Evolutionary conservation across 35 echinoderm and acorn worm genomes (phyloP).

Genomic region (Acanthaster planci): DNA sequence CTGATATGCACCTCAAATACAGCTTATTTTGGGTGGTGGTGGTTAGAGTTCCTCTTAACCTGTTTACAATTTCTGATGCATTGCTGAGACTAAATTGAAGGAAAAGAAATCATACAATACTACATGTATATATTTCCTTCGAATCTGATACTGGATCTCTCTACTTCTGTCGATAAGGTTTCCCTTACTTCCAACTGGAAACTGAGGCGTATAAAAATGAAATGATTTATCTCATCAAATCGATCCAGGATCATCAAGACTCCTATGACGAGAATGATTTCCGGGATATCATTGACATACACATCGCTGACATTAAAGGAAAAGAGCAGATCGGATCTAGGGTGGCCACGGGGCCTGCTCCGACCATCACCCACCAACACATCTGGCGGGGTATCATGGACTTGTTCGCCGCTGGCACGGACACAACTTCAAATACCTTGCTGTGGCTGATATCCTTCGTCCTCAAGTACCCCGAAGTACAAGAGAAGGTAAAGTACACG

Average conservation of each 20-base stretch:
- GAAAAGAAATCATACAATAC: no score
- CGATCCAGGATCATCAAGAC: background rate
- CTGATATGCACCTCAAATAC: no score
- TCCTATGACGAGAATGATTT: background rate
- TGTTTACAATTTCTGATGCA: no score
- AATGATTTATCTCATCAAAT: background rate
- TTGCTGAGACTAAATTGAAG: no score
- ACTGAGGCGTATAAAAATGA: background rate
- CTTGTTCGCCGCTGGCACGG: conserved; percentile 64
- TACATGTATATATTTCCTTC: no score
- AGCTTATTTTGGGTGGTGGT: no score
- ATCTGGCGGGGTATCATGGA: conserved; percentile 46
- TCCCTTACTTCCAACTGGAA: no score
- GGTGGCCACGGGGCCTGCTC: no score
- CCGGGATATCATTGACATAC: background rate
- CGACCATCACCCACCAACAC: background rate
- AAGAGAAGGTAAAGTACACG: conserved; percentile 42
- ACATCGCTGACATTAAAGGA: background rate
- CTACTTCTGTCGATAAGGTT: background rate
- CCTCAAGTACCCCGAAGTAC: conserved; percentile 44
- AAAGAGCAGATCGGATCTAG: background rate
- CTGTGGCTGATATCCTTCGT: conserved; percentile 39
- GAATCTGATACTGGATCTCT: background rate
- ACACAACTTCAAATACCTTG: conserved; percentile 64
- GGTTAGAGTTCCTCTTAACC: no score